Base-by-base conservation (phyloP, 2,797 vertebrate species). In the Taenioides sp. region DNA sequence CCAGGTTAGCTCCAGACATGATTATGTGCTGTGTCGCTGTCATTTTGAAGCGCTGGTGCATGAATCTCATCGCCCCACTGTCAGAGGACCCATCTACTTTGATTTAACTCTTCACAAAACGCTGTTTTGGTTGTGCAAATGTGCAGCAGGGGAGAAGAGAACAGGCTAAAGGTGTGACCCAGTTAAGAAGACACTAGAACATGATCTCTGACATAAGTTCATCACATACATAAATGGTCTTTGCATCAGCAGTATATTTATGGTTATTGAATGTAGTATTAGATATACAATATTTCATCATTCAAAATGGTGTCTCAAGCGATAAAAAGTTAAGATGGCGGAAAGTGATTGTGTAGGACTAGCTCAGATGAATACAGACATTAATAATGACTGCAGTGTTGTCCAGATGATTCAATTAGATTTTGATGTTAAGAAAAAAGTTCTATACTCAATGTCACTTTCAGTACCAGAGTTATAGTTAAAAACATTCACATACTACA, bases 31-130 rank as follows among this genome's bases (percentile, higher is more conserved):
- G 17, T 37, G 49, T 69, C 55, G 11, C 12, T 37, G 54, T 78
- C 40, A 54, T 59, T 61, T 25, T 65, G 67, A 34, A 71, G 59
- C 69, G 40, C 65, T 55, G 74, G 74, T 61, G 64, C 52, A 40
- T 49, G 57, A 58, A 75, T 54, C 65, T 70, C 50, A 61, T 55
- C 50, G 52, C 34, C 27, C 60, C 28, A 69, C 65, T 54, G 50
- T 67, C 31, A 69, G 50, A 20, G 27, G 54, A 23, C 67, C 43
- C 67, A 47, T 70, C 68, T 73, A 37, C 49, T 67, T 66, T 2
- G 9, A 69, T 75, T 71, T 58, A 61, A 25, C 43, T 73, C 73
- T 27, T 22, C 7, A 65, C 47, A 23, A 67, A 66, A n/a, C 65
- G 20, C 23, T 3, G 4, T 18, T 49, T 22, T 72, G 25, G 23